Evolutionary conservation across 2,113 vertebrate species (phyloP), one percentile per base, ranked within the genome.

Genomic region (Onychostoma macrolepis): DNA sequence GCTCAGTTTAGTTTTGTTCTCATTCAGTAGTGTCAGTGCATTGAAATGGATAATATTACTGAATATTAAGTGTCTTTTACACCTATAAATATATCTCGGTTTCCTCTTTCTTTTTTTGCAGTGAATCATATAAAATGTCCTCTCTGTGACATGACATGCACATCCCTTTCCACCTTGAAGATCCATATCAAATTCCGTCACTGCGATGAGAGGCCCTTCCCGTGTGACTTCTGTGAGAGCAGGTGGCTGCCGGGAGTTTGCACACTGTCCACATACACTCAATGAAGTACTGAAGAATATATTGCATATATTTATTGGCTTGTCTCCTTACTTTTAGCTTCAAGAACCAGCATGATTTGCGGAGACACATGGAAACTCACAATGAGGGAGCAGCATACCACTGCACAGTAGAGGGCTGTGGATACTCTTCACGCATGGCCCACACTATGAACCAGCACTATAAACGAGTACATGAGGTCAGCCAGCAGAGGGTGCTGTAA

Each of bases 281-380:
- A 33, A 15, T n/a, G 2, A 56, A 11, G 8, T 36, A 15, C 13
- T 26, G 7, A 45, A 28, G 21, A 24, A 26, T 63, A 2, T 30
- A 21, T 48, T 38, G 12, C 10, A 61, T 15, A 50, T 48, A 9
- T 84, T 50, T 53, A 11, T n/a, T 61, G 15, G 13, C 30, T 78
- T 33, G 41, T 30, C 5, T 88, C 6, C 63, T 89, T 87, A 84
- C 80, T 11, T 74, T 83, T 86, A 96, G 96, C 77, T 96, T 95
- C 88, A 94, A 95, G 91, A 95, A 95, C 0, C 77, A 92, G 83
- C 94, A 90, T 3, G 95, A 96, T 92, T 92, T 96, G 61, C 92
- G 94, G 61, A 95, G 96, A 88, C 95, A 92, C 90, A 94, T 94
- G 71, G 95, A 95, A 89, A 94, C 94, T 58, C 95, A 95, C 83